These are phyloP conservation scores for Actinia tenebrosa DNA, from an alignment of 64 coral and sea anemone species.

Conservation along the genomic window DNA sequence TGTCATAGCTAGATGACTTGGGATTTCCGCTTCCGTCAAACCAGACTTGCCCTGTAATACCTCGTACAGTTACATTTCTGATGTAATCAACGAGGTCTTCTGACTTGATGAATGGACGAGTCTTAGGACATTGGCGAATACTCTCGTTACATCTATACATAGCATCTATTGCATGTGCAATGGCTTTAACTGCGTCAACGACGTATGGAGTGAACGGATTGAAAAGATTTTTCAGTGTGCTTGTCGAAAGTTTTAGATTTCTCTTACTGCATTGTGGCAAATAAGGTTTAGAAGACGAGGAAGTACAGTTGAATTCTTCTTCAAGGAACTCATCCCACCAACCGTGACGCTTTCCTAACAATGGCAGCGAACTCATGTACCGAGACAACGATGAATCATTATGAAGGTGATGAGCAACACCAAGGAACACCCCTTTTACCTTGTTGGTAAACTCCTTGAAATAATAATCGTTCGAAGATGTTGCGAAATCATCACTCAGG, in stretches of 20 bases:
- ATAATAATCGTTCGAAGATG: not conserved
- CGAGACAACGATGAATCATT: not conserved
- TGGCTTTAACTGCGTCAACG: constrained; percentile 60
- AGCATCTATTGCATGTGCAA: constrained; percentile 50
- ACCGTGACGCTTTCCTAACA: not conserved
- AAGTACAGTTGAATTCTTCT: constrained; percentile 35
- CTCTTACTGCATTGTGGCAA: not conserved
- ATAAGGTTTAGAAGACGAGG: not conserved
- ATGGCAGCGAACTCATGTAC: not conserved
- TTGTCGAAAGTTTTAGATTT: constrained; percentile 34
- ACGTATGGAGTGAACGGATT: constrained; percentile 42
- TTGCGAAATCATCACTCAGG: constrained; percentile 38
- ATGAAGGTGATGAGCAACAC: constrained; percentile 5
- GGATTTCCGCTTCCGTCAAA: constrained; percentile 38
- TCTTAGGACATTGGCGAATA: not conserved
- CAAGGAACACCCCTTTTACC: constrained; percentile 1
- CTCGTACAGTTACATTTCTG: constrained; percentile 27
- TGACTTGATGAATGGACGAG: constrained; percentile 5
- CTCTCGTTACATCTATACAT: constrained; percentile 40
- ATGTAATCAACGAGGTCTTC: constrained; percentile 15
- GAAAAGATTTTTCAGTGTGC: constrained; percentile 7
- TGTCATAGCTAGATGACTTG: constrained; percentile 38
- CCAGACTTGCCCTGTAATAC: constrained; percentile 33
- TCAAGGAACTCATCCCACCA: constrained; percentile 28
- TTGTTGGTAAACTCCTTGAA: not conserved